phyloP scores from a whole-genome alignment of 1,140 invertebrate genomes.

The Aplysia californica region DNA sequence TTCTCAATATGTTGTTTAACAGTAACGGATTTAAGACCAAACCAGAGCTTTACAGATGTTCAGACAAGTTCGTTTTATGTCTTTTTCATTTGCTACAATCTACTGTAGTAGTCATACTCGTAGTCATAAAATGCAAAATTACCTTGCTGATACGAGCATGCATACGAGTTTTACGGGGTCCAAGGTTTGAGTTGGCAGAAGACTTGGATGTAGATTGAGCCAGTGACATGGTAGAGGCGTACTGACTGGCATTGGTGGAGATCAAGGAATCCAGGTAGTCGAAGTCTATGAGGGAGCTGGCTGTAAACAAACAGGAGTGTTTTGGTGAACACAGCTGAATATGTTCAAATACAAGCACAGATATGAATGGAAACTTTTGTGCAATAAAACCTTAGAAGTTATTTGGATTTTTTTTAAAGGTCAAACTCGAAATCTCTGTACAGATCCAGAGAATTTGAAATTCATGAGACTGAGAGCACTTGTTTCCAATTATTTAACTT shows the following conservation, averaged over 20 bases:
- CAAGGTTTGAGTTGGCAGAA: not conserved
- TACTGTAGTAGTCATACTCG: too few relatives aligned
- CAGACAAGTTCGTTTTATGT: too few relatives aligned
- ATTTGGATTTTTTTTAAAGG: too few relatives aligned
- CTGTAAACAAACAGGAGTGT: conserved; percentile 12
- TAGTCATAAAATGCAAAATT: not conserved
- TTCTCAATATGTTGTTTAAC: too few relatives aligned
- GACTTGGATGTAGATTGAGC: conserved; percentile 22
- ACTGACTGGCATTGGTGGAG: conserved; percentile 9
- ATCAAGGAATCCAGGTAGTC: conserved; percentile 30
- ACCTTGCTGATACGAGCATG: not conserved
- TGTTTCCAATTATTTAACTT: not conserved
- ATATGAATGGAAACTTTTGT: too few relatives aligned
- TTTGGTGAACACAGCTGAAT: too few relatives aligned
- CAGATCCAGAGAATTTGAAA: not conserved
- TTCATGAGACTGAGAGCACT: not conserved
- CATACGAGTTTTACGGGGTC: not conserved
- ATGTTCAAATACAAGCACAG: too few relatives aligned
- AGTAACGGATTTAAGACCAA: too few relatives aligned
- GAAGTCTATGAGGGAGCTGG: conserved; percentile 4
- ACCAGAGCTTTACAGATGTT: too few relatives aligned
- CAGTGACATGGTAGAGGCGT: conserved; percentile 15
- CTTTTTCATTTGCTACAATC: too few relatives aligned
- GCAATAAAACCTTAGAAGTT: too few relatives aligned
- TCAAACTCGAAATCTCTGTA: not conserved